Conservation (phyloP, 2,113 vertebrate genomes). For the Aptenodytes forsteri region DNA sequence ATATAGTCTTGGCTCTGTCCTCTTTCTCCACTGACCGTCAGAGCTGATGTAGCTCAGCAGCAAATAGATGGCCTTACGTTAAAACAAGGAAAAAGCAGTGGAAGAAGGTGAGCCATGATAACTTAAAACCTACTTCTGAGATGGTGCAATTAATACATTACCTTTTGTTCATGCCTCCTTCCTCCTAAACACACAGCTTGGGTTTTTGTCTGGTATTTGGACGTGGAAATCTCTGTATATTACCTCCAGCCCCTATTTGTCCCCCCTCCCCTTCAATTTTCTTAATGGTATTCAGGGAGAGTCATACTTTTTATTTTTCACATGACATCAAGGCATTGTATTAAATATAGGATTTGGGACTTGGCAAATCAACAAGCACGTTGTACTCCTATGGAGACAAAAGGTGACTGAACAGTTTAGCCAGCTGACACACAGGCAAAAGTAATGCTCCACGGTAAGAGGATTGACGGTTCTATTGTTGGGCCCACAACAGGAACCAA, state of each 20-base stretch:
- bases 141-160: background rate
- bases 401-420: conserved; percentile 53
- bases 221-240: background rate
- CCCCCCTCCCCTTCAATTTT: background rate
- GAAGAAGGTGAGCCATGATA: background rate
- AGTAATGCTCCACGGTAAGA: conserved; percentile 35
- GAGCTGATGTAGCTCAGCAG: background rate
- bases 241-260: background rate
- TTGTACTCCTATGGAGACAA: conserved; percentile 39
- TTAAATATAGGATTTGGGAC: conserved; percentile 40
- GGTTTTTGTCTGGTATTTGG: background rate
- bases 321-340: conserved; percentile 12
- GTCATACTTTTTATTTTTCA: conserved; percentile 23
- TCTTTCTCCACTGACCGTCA: background rate
- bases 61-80: background rate
- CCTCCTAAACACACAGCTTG: background rate
- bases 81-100: background rate
- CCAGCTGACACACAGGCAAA: background rate
- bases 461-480: conserved; percentile 50
- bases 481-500: conserved; percentile 30
- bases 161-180: background rate
- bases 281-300: background rate
- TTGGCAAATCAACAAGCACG: conserved; percentile 20
- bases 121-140: background rate
- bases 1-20: background rate